These are phyloP conservation scores for Genyomyrus donnyi DNA, from an alignment of 2,113 vertebrate species.

Conservation along the genomic window DNA sequence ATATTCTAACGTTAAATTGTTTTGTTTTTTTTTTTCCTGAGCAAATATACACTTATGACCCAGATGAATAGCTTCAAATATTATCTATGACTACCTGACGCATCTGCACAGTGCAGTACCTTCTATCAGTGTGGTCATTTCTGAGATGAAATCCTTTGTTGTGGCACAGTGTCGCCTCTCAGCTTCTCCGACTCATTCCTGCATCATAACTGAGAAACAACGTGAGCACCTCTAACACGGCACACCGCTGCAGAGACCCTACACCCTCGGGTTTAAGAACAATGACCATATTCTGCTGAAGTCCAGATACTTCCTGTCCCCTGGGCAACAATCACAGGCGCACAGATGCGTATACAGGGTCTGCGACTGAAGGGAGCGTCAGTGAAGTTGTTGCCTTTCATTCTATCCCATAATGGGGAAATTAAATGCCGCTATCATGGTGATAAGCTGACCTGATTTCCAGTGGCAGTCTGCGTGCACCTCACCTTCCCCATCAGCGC, in stretches of 20 bases:
- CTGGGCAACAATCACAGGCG: neutral
- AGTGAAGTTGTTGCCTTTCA: neutral
- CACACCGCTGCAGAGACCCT: neutral
- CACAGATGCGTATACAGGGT: neutral
- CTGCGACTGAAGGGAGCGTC: neutral
- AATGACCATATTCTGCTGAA: neutral
- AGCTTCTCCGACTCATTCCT: conserved; percentile 70
- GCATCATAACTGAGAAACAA: conserved; percentile 40
- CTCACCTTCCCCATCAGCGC: neutral
- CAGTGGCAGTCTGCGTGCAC: neutral
- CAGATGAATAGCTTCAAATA: neutral
- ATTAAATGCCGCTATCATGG: neutral
- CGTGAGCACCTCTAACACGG: too few relatives aligned
- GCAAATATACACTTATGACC: neutral
- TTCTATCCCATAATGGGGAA: neutral
- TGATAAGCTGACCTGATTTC: neutral
- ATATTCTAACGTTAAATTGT: neutral
- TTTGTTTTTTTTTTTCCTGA: neutral
- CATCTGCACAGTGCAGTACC: neutral
- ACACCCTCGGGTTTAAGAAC: neutral
- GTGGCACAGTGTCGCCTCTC: conserved; percentile 49
- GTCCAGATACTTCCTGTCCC: neutral
- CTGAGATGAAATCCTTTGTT: neutral
- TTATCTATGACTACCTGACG: neutral
- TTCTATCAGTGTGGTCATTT: neutral